Evolutionary conservation across 2,113 vertebrate genomes (phyloP).

Genomic region (Amblyornis subalaris): DNA sequence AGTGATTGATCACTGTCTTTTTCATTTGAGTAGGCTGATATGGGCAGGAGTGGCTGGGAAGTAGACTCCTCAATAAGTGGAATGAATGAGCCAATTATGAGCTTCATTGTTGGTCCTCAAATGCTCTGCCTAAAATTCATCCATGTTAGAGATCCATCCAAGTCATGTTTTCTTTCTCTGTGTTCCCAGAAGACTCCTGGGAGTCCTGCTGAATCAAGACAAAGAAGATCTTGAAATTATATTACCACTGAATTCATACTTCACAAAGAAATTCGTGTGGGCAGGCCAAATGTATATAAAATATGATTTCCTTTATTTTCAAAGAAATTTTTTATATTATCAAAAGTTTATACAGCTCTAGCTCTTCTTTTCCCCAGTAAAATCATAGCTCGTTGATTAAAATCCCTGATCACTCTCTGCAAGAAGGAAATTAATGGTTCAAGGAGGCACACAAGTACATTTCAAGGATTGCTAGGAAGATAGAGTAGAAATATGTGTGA

Average conservation of each 20-base stretch:
- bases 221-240: neutral
- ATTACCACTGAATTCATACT: neutral
- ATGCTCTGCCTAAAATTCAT: neutral
- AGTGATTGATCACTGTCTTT: rapidly evolving
- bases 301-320: neutral
- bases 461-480: neutral
- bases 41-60: neutral
- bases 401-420: neutral
- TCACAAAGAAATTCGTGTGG: neutral
- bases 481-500: neutral
- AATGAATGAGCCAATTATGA: neutral
- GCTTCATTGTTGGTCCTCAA: neutral
- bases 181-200: neutral
- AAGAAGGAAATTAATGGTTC: neutral
- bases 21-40: neutral
- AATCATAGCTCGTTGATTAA: neutral
- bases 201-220: neutral
- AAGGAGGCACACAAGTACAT: neutral
- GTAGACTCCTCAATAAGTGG: neutral
- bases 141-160: neutral
- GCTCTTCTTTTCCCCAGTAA: neutral
- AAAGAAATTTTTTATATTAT: neutral
- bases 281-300: neutral
- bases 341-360: neutral
- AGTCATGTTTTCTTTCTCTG: neutral